phyloP scores from a whole-genome alignment of 2,888 invertebrate species.

The Blastobasis adustella region DNA sequence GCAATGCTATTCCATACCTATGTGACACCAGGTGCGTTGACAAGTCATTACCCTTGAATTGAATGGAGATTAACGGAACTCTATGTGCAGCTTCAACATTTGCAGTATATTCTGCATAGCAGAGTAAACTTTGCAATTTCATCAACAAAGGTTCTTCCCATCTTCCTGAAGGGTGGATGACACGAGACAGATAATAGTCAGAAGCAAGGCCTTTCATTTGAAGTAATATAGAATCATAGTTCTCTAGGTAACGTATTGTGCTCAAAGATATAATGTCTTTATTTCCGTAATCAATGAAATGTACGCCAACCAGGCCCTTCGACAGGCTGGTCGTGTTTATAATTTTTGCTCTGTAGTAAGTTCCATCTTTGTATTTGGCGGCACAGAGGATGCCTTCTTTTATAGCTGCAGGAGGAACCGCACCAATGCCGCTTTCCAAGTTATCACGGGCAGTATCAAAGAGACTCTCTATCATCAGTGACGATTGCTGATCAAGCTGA shows the following conservation, averaged over 20 bases:
- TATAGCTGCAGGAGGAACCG: constrained; percentile 62
- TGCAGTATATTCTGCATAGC: constrained; percentile 54
- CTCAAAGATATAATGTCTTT: constrained; percentile 74
- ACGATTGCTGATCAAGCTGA: constrained; percentile 76
- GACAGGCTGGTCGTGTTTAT: constrained; percentile 56
- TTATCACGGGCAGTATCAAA: constrained; percentile 51
- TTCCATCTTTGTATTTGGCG: constrained; percentile 79
- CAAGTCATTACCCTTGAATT: constrained; percentile 65
- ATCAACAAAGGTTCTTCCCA: constrained; percentile 69
- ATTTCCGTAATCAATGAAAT: constrained; percentile 81
- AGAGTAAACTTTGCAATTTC: constrained; percentile 55
- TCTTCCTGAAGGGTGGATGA: constrained; percentile 62
- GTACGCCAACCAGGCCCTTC: constrained; percentile 76
- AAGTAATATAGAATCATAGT: constrained; percentile 61
- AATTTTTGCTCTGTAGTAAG: constrained; percentile 79
- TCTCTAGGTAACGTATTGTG: constrained; percentile 74
- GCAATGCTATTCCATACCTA: constrained; percentile 58
- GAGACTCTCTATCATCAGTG: constrained; percentile 72
- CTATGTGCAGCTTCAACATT: constrained; percentile 50
- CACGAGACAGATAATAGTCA: constrained; percentile 75
- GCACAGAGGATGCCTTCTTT: constrained; percentile 76
- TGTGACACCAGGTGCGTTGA: constrained; percentile 57
- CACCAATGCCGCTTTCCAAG: constrained; percentile 57
- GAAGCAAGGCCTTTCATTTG: constrained; percentile 74
- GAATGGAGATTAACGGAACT: constrained; percentile 59